phyloP scores from a whole-genome alignment of 2,113 vertebrate genomes.

The Cacatua alba region DNA sequence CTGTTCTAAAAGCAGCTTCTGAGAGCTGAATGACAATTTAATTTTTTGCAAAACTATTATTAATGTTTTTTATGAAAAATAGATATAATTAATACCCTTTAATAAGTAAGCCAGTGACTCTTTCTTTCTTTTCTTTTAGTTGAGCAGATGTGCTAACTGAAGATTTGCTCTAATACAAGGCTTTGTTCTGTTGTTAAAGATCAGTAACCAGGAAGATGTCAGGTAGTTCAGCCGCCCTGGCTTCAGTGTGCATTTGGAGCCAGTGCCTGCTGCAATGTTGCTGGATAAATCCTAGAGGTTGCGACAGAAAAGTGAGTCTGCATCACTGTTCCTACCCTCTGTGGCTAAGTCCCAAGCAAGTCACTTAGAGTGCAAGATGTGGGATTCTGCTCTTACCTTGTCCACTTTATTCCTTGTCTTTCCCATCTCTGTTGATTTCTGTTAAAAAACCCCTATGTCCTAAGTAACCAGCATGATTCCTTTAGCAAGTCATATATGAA shows the following conservation, averaged over 20 bases:
- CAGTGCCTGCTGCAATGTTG: background rate
- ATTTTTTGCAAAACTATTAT: background rate
- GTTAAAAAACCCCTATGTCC: fast-evolving
- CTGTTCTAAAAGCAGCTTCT: background rate
- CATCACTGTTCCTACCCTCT: background rate
- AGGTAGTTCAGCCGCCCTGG: background rate
- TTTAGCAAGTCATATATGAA: background rate
- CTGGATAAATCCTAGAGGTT: background rate
- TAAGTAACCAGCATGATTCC: background rate
- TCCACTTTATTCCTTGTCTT: background rate
- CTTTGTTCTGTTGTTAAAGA: background rate
- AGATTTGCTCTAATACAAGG: background rate
- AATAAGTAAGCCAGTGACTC: background rate
- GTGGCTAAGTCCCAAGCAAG: background rate
- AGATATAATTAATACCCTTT: background rate
- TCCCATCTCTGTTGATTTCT: background rate
- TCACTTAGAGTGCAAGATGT: background rate
- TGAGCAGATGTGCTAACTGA: background rate
- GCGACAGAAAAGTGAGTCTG: background rate
- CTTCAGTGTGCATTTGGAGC: background rate
- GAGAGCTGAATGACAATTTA: background rate
- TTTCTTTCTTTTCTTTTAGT: background rate
- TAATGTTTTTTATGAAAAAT: background rate
- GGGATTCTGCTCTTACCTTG: background rate
- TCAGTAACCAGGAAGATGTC: background rate